Conservation (phyloP, 2,113 vertebrate species). For the Melanostigma gelatinosum region DNA sequence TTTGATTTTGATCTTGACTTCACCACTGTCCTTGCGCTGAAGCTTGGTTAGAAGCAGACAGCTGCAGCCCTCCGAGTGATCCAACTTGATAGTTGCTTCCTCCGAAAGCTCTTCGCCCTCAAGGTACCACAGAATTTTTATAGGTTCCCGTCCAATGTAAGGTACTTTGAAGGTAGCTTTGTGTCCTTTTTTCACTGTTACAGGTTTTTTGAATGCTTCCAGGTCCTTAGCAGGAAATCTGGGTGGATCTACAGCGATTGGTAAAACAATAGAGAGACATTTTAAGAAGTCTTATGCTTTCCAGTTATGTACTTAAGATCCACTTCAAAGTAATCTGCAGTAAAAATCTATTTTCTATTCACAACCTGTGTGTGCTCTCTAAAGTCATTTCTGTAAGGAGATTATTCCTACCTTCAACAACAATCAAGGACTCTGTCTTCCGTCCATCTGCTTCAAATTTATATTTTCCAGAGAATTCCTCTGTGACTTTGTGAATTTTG, state of each 20-base stretch:
- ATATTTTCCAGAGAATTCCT: constrained; percentile 87
- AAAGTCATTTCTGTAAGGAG: neutral
- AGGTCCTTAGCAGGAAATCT: constrained; percentile 82
- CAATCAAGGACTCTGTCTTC: constrained; percentile 81
- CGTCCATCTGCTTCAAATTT: constrained; percentile 87
- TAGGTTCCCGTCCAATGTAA: constrained; percentile 84
- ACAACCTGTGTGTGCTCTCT: neutral
- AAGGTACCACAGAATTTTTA: constrained; percentile 87
- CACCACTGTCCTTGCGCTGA: constrained; percentile 87
- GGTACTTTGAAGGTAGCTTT: constrained; percentile 83
- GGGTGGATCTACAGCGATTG: constrained; percentile 85
- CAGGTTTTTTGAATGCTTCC: constrained; percentile 79
- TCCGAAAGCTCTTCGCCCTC: constrained; percentile 85
- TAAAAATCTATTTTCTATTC: neutral
- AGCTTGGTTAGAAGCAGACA: constrained; percentile 84
- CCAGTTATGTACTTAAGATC: neutral
- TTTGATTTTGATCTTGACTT: constrained; percentile 88
- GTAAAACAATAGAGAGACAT: constrained; percentile 1
- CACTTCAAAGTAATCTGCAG: neutral
- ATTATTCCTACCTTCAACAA: constrained; percentile 81
- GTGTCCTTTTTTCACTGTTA: constrained; percentile 87
- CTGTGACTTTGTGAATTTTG: constrained; percentile 83
- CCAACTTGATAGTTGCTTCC: constrained; percentile 79
- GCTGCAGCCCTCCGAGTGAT: constrained; percentile 74
- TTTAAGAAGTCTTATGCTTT: neutral